Evolutionary conservation across 2,113 vertebrate species (phyloP).

Genomic region (Phocoena phocoena): DNA sequence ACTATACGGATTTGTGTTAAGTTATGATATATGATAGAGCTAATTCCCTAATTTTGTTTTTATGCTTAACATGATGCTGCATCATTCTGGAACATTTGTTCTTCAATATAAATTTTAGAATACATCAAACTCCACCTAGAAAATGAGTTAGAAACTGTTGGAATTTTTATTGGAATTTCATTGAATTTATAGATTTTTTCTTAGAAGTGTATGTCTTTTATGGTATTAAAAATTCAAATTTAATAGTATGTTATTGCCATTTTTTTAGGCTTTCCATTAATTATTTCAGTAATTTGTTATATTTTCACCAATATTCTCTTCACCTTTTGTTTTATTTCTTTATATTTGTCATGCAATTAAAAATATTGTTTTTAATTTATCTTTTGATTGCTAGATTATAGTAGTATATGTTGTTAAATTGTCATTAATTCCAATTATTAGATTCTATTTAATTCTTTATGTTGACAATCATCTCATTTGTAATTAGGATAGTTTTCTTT

Average conservation of each 20-base stretch:
- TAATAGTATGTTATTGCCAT: background rate
- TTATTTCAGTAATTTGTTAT: background rate
- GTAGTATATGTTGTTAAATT: background rate
- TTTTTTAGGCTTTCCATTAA: background rate
- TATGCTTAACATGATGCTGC: background rate
- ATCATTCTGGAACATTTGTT: background rate
- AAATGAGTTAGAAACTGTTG: background rate
- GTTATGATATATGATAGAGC: background rate
- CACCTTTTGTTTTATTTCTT: background rate
- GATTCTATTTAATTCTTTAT: background rate
- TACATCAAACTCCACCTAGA: background rate
- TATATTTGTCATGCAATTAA: background rate
- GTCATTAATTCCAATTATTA: background rate
- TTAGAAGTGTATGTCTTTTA: background rate
- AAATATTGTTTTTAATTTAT: background rate
- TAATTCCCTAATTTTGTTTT: background rate
- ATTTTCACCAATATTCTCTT: background rate
- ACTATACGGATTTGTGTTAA: background rate
- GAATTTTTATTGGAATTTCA: background rate
- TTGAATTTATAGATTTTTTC: background rate
- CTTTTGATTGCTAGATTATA: background rate
- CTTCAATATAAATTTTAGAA: background rate
- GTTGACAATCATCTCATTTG: background rate
- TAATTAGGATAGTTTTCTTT: background rate
- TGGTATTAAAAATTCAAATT: background rate